Percentiles rank a stretch among this genome's conserved stretches.
Evolutionary conservation across 2,113 vertebrate species (phyloP).

Genomic region (Cynopterus brachyotis): DNA sequence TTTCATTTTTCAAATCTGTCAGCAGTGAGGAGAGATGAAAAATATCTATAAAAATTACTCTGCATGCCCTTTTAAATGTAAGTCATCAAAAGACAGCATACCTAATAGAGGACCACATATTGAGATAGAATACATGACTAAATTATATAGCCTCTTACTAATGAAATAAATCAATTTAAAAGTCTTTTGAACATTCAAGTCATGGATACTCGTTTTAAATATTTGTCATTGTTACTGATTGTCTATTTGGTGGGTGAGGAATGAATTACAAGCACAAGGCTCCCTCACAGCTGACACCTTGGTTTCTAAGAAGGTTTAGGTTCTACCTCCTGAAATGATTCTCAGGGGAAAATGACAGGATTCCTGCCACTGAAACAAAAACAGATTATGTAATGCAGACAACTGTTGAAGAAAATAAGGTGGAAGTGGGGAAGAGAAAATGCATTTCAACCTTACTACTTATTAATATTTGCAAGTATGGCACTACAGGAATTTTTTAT

Average conservation of each 20-base stretch:
- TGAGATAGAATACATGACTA: not conserved
- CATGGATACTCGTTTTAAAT: not conserved
- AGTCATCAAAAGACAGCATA: not conserved
- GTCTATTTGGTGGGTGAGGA: not conserved
- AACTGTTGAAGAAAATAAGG: not conserved
- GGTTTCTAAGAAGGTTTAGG: not conserved
- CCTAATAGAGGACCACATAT: not conserved
- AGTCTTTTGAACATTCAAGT: not conserved
- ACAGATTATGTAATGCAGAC: not conserved
- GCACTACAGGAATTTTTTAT: not conserved
- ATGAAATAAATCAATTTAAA: not conserved
- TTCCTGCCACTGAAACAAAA: not conserved
- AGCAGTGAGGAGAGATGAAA: not conserved
- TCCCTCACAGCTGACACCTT: not conserved
- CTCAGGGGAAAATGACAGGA: not conserved
- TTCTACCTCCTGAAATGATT: not conserved
- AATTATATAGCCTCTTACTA: not conserved
- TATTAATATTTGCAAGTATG: not conserved
- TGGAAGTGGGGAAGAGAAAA: not conserved
- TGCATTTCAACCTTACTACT: not conserved
- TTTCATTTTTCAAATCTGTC: slow-evolving; percentile 35
- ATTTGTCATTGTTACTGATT: not conserved
- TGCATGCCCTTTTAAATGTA: slow-evolving; percentile 5
- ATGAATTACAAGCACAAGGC: not conserved
- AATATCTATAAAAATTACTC: not conserved